Percentiles rank a stretch among this genome's conserved stretches.
Evolutionary conservation across 2,888 invertebrate species (phyloP).

Genomic region (Caenorhabditis sp.): DNA sequence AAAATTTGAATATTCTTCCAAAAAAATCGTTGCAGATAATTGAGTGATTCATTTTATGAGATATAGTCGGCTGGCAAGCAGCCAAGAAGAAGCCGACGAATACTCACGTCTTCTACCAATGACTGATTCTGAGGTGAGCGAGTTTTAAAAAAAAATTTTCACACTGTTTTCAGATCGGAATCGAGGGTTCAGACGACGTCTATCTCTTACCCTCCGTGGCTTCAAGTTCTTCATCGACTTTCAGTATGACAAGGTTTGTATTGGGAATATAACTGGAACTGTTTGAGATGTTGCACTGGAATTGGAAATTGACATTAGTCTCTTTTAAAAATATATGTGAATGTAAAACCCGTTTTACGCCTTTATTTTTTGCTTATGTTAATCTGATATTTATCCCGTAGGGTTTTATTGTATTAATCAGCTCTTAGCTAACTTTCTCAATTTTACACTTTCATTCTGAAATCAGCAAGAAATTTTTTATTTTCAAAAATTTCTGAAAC

Average conservation of each 20-base stretch:
- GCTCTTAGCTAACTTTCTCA: no score
- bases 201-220: conserved; percentile 64
- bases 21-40: conserved; percentile 14
- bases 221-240: conserved; percentile 50
- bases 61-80: conserved; percentile 57
- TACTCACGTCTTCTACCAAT: conserved; percentile 50
- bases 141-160: no score
- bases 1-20: neutral
- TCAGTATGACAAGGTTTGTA: conserved; percentile 54
- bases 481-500: no score
- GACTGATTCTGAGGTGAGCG: conserved; percentile 57
- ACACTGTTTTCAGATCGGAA: no score
- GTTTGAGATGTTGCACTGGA: neutral
- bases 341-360: no score
- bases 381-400: no score
- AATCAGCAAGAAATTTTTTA: no score
- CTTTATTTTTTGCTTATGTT: no score
- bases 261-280: neutral
- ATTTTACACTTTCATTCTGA: no score
- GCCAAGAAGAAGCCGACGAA: conserved; percentile 61
- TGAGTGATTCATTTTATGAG: conserved; percentile 48
- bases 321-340: no score
- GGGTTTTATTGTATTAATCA: no score
- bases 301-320: no score
- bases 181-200: conserved; percentile 67